phyloP scores from a whole-genome alignment of 1,140 invertebrate species.

The Cepaea nemoralis region DNA sequence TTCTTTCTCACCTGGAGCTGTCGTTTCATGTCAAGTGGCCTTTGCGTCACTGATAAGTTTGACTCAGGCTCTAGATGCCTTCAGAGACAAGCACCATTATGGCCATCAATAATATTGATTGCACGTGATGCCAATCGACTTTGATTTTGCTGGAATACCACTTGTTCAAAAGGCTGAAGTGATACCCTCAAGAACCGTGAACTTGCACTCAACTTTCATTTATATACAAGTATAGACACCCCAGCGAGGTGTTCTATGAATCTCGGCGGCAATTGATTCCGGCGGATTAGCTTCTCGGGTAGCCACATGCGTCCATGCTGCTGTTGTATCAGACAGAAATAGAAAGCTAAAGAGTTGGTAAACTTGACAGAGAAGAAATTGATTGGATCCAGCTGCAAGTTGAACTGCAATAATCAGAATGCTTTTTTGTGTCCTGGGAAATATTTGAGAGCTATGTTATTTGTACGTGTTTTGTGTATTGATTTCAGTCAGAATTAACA shows the following conservation, averaged over 20 bases:
- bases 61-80: neutral
- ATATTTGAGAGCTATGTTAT: neutral
- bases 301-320: neutral
- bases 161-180: neutral
- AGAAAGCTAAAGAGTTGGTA: conserved; percentile 3
- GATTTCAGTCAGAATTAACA: neutral
- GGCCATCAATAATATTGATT: neutral
- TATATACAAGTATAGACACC: neutral
- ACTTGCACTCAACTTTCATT: neutral
- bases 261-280: neutral
- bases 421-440: neutral
- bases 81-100: conserved; percentile 2
- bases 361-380: conserved; percentile 12
- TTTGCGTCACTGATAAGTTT: conserved; percentile 4
- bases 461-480: neutral
- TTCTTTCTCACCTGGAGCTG: neutral
- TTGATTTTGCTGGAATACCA: conserved; percentile 5
- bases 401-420: neutral
- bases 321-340: neutral
- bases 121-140: neutral
- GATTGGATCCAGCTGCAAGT: neutral
- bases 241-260: neutral
- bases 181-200: neutral
- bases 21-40: neutral
- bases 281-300: neutral